Base-by-base conservation (phyloP, 1,140 invertebrate species). In the Drosophila melanica region DNA sequence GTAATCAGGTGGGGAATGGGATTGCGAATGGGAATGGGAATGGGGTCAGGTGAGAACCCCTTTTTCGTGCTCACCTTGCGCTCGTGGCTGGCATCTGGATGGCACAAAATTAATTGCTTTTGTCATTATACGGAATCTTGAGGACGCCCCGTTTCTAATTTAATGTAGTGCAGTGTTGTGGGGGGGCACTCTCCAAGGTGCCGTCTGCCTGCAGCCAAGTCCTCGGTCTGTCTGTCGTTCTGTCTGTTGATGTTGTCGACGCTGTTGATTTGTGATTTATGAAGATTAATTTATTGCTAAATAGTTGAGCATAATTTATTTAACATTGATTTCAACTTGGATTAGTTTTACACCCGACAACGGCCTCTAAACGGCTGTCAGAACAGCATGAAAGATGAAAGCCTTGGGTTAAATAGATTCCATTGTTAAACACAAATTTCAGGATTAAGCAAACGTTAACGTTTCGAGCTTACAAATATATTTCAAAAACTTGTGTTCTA, bases 121-220 rank as follows among this genome's bases (percentile, higher is more conserved):
- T 91, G 90, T 90, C 90, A 91, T 91, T 91, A 91, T 79, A 90
- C 82, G 77, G 79, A 91, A 91, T 91, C 90, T 87, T 91, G 90
- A 89, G 85, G 84, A 84, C 81, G 87, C 53, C 77, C 77, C 84
- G 79, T 72, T 90, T 90, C 81, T 90, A 89, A 89, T 90, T 89
- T 89, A 87, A 87, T 87, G 82, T 89, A 87, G 75, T 89, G 70
- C 79, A 67, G 14, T 47, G 58, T 42, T 51, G 27, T 66, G 58
- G 64, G 81, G 58, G 64, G 81, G 60, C 59, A 55, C 67, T 63
- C 79, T 73, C 60, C 16, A 44, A 59, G 42, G 51, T 75, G 59
- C 44, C 60, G 37, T 27, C 33, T 35, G 16, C 33, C 45, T 44
- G 37, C 57, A 45, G 39, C 42, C 16, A 50, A 42, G 45, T 50